Conservation (phyloP, 2,888 invertebrate genomes). For the Lepidocyrtoides sp. region DNA sequence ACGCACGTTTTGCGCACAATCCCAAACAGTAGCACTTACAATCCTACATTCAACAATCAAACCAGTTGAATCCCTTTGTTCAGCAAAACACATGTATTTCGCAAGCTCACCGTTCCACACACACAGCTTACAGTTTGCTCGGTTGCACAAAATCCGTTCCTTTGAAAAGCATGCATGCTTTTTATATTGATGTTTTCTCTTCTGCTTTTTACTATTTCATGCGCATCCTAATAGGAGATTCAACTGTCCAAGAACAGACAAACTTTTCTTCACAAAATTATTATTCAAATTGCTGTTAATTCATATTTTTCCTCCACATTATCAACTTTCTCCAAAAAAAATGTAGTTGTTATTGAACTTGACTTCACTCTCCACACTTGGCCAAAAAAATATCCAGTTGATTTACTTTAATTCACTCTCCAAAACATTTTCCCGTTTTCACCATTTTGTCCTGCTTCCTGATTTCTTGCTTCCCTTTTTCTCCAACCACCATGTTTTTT, state of each 20-base stretch:
- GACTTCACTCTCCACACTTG: too few species aligned
- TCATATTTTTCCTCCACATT: too few species aligned
- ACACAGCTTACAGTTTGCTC: neutral
- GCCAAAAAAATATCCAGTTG: neutral
- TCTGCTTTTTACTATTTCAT: too few species aligned
- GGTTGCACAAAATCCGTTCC: neutral
- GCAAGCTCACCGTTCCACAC: constrained; percentile 53
- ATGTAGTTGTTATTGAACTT: too few species aligned
- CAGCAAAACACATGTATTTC: constrained; percentile 10
- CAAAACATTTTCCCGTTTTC: neutral
- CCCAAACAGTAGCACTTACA: too few species aligned
- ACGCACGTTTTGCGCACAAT: neutral
- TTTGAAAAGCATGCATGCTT: neutral
- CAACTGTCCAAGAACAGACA: too few species aligned
- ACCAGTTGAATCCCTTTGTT: constrained; percentile 40
- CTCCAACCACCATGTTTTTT: neutral
- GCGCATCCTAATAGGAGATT: too few species aligned
- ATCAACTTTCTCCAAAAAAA: too few species aligned
- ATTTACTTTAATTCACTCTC: neutral
- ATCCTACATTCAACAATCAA: neutral
- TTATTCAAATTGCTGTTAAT: too few species aligned
- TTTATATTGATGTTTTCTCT: neutral
- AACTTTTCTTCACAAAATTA: too few species aligned
- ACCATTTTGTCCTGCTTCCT: neutral
- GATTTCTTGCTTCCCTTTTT: neutral